Evolutionary conservation across 2,888 invertebrate genomes (phyloP).

Genomic region (Diaperis boleti): DNA sequence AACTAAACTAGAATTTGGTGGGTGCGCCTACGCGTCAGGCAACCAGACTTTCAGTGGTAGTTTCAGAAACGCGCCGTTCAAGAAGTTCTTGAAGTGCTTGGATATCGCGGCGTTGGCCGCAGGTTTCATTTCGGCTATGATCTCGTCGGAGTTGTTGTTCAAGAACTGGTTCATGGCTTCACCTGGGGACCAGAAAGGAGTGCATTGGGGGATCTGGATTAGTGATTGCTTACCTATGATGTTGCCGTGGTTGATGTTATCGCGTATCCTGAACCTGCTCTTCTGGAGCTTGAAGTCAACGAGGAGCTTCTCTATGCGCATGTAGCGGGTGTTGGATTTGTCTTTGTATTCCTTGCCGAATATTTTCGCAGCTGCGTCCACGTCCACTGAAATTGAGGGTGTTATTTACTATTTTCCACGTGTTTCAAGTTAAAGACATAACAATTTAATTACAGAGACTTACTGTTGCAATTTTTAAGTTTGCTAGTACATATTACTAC

Average conservation of each 20-base stretch:
- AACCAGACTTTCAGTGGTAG: slow-evolving; percentile 81
- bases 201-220: background rate
- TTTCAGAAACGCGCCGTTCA: slow-evolving; percentile 79
- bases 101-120: slow-evolving; percentile 79
- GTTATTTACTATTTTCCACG: too few species aligned
- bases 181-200: slow-evolving; percentile 65
- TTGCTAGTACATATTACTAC: too few species aligned
- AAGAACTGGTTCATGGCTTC: slow-evolving; percentile 88
- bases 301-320: slow-evolving; percentile 76
- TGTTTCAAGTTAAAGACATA: too few species aligned
- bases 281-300: slow-evolving; percentile 80
- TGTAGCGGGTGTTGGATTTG: slow-evolving; percentile 73
- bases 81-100: slow-evolving; percentile 79
- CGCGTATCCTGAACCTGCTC: slow-evolving; percentile 78
- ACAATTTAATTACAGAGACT: too few species aligned
- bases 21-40: slow-evolving; percentile 57
- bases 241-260: slow-evolving; percentile 80
- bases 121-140: slow-evolving; percentile 86
- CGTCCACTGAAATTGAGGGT: slow-evolving; percentile 71
- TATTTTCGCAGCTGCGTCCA: slow-evolving; percentile 77
- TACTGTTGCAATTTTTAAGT: too few species aligned
- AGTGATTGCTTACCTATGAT: slow-evolving; percentile 74
- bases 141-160: slow-evolving; percentile 83
- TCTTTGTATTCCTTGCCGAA: slow-evolving; percentile 75
- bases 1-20: background rate